These are phyloP conservation scores for Leptinotarsa defecta DNA, from an alignment of 1,140 invertebrate species.

Conservation along the genomic window DNA sequence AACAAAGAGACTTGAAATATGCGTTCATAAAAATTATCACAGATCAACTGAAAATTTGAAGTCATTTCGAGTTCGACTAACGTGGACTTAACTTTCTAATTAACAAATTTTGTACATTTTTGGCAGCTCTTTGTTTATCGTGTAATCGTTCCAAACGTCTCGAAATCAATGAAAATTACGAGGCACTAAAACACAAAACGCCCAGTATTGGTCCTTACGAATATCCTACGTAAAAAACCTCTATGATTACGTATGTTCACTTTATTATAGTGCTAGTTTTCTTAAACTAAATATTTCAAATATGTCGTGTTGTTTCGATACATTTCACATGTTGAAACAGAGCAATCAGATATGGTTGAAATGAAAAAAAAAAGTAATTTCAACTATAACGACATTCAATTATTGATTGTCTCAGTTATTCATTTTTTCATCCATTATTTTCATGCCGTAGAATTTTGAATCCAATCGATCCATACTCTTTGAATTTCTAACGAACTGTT, in stretches of 20 bases:
- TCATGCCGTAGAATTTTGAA: too few relatives aligned
- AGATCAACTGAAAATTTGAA: conserved; percentile 3
- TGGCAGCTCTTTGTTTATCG: conserved; percentile 37
- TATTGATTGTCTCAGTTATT: too few relatives aligned
- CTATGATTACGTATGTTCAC: background rate
- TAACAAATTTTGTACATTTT: conserved; percentile 38
- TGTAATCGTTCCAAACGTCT: background rate
- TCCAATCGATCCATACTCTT: too few relatives aligned
- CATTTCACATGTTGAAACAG: background rate
- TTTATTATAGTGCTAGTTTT: background rate
- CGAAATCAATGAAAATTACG: too few relatives aligned
- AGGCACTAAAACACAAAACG: conserved; percentile 32
- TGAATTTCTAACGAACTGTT: too few relatives aligned
- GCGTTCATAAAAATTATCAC: background rate
- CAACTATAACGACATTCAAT: too few relatives aligned
- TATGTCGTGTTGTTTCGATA: background rate
- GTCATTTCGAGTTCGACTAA: background rate
- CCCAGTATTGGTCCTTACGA: conserved; percentile 42
- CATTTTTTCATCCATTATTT: too few relatives aligned
- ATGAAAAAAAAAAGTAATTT: too few relatives aligned
- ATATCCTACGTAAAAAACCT: background rate
- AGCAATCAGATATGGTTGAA: background rate
- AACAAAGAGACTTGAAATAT: background rate
- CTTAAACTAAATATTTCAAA: background rate
- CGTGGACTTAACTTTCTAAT: background rate